Evolutionary conservation across 2,113 vertebrate genomes (phyloP), one percentile per base, ranked within the genome.

Genomic region (Spilogale gracilis): DNA sequence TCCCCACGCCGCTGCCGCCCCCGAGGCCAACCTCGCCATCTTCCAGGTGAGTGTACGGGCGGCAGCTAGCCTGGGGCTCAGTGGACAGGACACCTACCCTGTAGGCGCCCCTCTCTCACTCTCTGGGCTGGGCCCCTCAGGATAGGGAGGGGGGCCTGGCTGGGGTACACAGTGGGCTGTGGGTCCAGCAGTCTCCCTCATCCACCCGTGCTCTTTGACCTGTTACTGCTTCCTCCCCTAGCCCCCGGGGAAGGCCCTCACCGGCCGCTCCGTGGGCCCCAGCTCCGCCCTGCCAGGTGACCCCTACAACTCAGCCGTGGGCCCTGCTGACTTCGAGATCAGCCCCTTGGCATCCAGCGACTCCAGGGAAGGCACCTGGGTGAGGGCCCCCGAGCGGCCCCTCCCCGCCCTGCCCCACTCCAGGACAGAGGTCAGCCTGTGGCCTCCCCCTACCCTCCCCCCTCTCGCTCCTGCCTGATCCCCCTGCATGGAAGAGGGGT

Each of bases 231-330:
- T 93, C 96, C 98, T 95, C 97, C 96, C 87, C 97, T 60, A 99
- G 90, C 98, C 99, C 95, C 99, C 99, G 80, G 99, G 99, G 98
- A 99, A 99, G 9, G 99, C 98, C 25, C 97, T 99, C 93, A 99
- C 99, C 50, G 99, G 99, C 98, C 98, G 97, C 6, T 99, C 99
- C 1, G 97, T 99, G 98, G 99, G 98, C 91, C 99, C 99, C 97
- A 99, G 99, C 97, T 99, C 99, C 16, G 99, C 99, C 69, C 99
- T 99, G 97, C 99, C 99, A 0, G 99, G 99, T 94, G 99, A 99
- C 95, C 98, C 99, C 82, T 99, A 99, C 97, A 99, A 99, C 98
- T 99, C 99, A 23, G 99, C 99, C 4, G 99, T 99, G 94, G 99
- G 99, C 98, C 97, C 99, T 74, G 97, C 99, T 56, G 98, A 98